Base-by-base conservation (phyloP, 2,113 vertebrate species). In the Typhlomys cinereus region DNA sequence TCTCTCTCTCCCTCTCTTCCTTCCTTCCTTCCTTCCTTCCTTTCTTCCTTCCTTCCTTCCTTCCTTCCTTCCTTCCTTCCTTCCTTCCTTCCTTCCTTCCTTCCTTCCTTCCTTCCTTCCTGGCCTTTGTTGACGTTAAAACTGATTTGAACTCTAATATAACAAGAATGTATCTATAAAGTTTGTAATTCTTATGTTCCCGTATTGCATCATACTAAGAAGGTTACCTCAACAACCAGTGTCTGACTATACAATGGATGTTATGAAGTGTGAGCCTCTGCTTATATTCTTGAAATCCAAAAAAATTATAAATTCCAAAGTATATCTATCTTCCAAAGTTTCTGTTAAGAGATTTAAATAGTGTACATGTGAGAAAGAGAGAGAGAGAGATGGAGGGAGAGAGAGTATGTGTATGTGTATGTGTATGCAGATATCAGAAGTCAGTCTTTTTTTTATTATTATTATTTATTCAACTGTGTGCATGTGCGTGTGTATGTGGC, bases 11-110 rank as follows among this genome's bases (percentile, higher is more conserved):
- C 12, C 17, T 6, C 21, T 15, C 9, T 39, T 34, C 4, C 20
- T 15, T 17, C 0, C 25, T 15, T 7, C 3, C 2, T 29, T 0
- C 4, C 17, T 20, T 14, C 20, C 1, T 3, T 4, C 5, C 13
- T 27, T 7, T 4, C 39, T 20, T 13, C 4, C 17, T 8, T 14
- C 1, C 14, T 7, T 18, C 4, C 11, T 4, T 10, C 7, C 17
- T 8, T n/a, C 20, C 17, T 20, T 10, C 23, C 9, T 23, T 31
- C 2, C 1, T 54, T 27, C 39, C n/a, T 10, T 11, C 13, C 12
- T 27, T 44, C 25, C 31, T n/a, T 62, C 31, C 1, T 21, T 23
- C 20, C 5, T 15, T 21, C 41, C 25, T 29, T 17, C 4, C 50
- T 27, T 15, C 23, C 7, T 31, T 31, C 7, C 4, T n/a, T 41